Evolutionary conservation across 2,888 invertebrate species (phyloP).

Genomic region (Chrysotoxum bicinctum): DNA sequence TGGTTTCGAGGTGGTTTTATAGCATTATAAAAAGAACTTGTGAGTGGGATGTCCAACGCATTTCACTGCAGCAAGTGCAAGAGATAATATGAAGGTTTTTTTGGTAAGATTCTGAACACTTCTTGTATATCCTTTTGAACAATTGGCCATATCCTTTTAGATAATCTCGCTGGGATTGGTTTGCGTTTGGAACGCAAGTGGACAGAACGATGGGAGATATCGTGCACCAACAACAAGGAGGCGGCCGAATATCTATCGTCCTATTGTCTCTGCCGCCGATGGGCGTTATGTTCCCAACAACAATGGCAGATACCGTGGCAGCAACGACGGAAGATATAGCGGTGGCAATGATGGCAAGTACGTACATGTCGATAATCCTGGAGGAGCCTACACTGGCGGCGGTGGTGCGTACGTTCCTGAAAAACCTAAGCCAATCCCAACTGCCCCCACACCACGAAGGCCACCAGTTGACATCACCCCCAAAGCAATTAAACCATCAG

Average conservation of each 20-base stretch:
- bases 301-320: constrained; percentile 78
- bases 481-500: constrained; percentile 49
- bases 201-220: constrained; percentile 82
- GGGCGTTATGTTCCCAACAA: constrained; percentile 72
- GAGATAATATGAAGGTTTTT: constrained; percentile 59
- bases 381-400: constrained; percentile 76
- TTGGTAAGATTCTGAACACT: constrained; percentile 30
- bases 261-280: constrained; percentile 67
- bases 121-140: not conserved
- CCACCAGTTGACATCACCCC: constrained; percentile 68
- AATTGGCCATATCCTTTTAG: constrained; percentile 5
- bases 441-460: constrained; percentile 6
- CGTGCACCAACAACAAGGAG: constrained; percentile 77
- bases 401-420: constrained; percentile 74
- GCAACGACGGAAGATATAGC: constrained; percentile 77
- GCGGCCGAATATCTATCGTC: constrained; percentile 60
- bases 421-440: constrained; percentile 44
- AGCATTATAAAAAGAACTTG: constrained; percentile 54
- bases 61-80: constrained; percentile 50
- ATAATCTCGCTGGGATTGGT: constrained; percentile 57
- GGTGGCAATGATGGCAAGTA: constrained; percentile 80
- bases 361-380: constrained; percentile 81
- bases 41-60: constrained; percentile 38
- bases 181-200: constrained; percentile 69
- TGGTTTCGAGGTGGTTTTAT: constrained; percentile 58